phyloP scores from a whole-genome alignment of 2,797 vertebrate species.

The Mormyrops attenuatus region DNA sequence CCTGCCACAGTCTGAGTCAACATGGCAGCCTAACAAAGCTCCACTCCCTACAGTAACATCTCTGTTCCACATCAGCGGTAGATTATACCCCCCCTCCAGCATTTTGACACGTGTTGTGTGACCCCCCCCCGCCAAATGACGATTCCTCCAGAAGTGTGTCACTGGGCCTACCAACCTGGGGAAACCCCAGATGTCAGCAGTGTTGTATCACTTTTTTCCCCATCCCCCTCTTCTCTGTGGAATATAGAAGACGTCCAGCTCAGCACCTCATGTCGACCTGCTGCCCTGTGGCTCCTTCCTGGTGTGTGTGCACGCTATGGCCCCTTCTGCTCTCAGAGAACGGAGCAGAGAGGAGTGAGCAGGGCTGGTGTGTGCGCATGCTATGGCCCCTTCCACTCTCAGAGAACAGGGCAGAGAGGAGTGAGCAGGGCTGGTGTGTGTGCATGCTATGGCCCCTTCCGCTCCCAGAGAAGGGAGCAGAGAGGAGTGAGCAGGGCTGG shows the following conservation, averaged over 20 bases:
- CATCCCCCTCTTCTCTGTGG: not conserved
- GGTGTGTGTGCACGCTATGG: not conserved
- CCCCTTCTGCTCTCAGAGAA: not conserved
- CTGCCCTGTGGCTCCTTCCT: not conserved
- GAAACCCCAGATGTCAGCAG: not conserved
- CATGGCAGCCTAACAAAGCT: not conserved
- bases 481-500: not conserved
- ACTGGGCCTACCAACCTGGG: not conserved
- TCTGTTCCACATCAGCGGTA: not conserved
- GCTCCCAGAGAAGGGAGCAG: not conserved
- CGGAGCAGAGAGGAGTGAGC: not conserved
- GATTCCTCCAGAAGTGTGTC: not conserved
- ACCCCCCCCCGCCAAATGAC: not conserved
- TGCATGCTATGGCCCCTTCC: not conserved
- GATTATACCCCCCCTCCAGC: not conserved
- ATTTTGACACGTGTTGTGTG: not conserved
- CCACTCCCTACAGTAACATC: constrained; percentile 1
- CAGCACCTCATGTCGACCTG: not conserved
- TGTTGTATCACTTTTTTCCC: not conserved
- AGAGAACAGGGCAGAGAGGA: not conserved
- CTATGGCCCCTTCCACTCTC: not conserved
- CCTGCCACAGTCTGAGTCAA: not conserved
- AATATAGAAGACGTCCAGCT: not conserved
- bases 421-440: not conserved
- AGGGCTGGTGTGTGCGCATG: not conserved